Base-by-base conservation (phyloP, 2,113 vertebrate genomes). In the Choloepus hoffmanni region DNA sequence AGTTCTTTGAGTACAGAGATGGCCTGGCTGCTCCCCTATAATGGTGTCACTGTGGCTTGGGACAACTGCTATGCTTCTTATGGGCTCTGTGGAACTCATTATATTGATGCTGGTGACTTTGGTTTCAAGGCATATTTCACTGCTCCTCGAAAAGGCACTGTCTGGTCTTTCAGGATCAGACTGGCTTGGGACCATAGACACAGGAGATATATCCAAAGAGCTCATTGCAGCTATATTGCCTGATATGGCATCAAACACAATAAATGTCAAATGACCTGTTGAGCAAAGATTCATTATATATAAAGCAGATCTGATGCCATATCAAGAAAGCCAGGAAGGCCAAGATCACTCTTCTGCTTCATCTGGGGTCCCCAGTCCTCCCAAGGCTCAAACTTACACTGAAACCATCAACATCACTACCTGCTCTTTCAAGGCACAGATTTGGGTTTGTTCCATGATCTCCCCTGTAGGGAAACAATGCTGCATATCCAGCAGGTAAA, bases 101-200 rank as follows among this genome's bases (percentile, higher is more conserved):
- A 99, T 97, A 97, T 99, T 16, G 99, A 99, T 16, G 98, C 99
- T 0, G 99, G 99, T 12, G 99, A 98, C 97, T 97, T 99, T 90
- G 98, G 98, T 90, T 98, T 98, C 96, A 99, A 98, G 94, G 97
- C 99, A 15, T 97, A 99, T 79, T 99, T 99, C 45, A 98, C 99
- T 15, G 97, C 99, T 68, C 99, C 99, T 16, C 98, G 99, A 92
- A 99, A 98, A 83, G 98, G 98, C 84, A 99, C 99, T 0, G 96
- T 99, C 85, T 99, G 99, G 99, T 97, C 96, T 99, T 23, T 99
- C 99, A 1, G 98, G 99, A 98, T 99, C 99, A 0, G 99, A 99
- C 89, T 99, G 99, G 99, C 90, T 99, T 89, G 99, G 99, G 98
- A 91, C 98, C 0, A 88, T 99, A 78, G 98, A 98, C 18, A 98